Conservation (phyloP, 2,888 invertebrate species). For the Cephus sareptanus region DNA sequence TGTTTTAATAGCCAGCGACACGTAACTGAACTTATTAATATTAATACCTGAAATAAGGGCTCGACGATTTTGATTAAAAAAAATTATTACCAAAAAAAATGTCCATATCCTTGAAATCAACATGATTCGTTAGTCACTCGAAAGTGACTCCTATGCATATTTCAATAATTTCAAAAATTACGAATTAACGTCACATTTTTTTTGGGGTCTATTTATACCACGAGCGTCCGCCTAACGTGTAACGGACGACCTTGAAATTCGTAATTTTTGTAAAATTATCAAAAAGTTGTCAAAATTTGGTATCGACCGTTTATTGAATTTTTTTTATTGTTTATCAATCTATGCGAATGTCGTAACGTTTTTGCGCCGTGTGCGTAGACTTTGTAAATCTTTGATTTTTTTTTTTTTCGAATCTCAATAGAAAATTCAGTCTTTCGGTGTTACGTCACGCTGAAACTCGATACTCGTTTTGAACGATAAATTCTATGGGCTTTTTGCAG, state of each 20-base stretch:
- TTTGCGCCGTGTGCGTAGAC: background rate
- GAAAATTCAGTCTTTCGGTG: background rate
- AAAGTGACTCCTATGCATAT: background rate
- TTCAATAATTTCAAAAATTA: background rate
- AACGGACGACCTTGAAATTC: background rate
- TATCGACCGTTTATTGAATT: background rate
- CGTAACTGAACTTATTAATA: background rate
- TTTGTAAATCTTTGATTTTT: background rate
- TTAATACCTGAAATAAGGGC: background rate
- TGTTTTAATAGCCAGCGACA: background rate
- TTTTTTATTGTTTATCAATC: too few relatives aligned
- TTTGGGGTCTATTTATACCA: background rate
- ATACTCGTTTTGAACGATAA: background rate
- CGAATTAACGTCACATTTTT: background rate
- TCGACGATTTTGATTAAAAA: background rate
- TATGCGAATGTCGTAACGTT: too few relatives aligned
- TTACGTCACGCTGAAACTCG: background rate
- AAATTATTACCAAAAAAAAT: background rate
- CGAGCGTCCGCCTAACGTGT: background rate
- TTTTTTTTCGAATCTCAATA: background rate
- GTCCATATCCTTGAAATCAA: background rate
- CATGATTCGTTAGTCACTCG: background rate
- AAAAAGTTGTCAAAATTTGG: background rate
- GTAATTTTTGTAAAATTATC: background rate
- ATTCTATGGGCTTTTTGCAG: background rate